These are phyloP conservation scores for Diceros bicornis DNA, from an alignment of 2,797 vertebrate species.

Conservation along the genomic window DNA sequence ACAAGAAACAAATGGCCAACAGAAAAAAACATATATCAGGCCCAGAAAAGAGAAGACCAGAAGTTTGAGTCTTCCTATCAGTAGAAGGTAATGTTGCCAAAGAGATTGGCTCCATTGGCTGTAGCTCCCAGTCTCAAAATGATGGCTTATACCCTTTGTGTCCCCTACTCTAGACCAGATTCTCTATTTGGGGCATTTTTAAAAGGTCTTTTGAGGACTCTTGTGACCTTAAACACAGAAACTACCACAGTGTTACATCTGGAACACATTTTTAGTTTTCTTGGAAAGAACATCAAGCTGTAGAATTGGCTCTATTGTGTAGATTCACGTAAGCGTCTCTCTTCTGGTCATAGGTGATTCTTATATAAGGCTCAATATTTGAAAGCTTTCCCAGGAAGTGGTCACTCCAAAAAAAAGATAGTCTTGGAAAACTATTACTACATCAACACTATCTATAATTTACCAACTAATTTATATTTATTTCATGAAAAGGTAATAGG, in stretches of 20 bases:
- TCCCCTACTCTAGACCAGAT: neutral
- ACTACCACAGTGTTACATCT: neutral
- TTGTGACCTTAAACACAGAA: neutral
- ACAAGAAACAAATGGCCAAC: neutral
- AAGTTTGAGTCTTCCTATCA: neutral
- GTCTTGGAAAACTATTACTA: neutral
- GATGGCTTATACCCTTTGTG: neutral
- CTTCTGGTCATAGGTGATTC: neutral
- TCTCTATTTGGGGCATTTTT: neutral
- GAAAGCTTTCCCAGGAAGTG: neutral
- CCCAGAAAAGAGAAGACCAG: neutral
- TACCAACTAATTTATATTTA: conserved; percentile 58
- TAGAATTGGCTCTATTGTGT: neutral
- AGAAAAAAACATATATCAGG: neutral
- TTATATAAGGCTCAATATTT: conserved; percentile 35
- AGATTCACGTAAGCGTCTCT: neutral
- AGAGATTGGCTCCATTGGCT: neutral
- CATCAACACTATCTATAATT: neutral
- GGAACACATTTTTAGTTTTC: conserved; percentile 12
- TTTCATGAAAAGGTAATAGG: conserved; percentile 29
- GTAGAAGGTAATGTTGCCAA: neutral
- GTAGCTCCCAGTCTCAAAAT: neutral
- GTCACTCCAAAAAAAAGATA: neutral
- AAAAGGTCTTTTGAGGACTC: neutral
- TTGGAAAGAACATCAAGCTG: neutral